A percentile compares a stretch with the other conserved stretches of the same genome.
Evolutionary conservation across 1,140 invertebrate species (phyloP).

Genomic region (Aricia agestis): DNA sequence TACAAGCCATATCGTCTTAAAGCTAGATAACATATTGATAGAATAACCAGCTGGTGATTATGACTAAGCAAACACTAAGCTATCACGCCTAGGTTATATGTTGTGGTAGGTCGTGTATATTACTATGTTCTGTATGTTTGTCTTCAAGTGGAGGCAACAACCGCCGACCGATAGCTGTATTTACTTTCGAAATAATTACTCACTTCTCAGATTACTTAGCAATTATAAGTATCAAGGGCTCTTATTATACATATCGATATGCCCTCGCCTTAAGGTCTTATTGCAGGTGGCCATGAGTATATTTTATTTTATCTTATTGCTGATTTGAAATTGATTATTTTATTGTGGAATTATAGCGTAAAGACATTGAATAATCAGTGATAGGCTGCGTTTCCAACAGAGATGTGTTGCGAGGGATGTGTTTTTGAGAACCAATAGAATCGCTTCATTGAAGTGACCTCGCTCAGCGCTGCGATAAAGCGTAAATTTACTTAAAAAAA

Average conservation of each 20-base stretch:
- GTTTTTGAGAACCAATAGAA: no score
- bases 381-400: no score
- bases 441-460: no score
- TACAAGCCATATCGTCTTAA: no score
- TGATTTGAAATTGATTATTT: no score
- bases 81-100: neutral
- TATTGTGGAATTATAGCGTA: no score
- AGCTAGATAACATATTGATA: no score
- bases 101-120: constrained; percentile 3
- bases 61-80: constrained; percentile 4
- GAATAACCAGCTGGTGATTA: neutral
- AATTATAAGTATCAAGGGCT: constrained; percentile 4
- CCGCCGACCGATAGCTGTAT: neutral
- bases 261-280: constrained; percentile 6
- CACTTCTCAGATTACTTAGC: constrained; percentile 5
- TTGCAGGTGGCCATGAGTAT: neutral
- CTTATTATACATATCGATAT: constrained; percentile 7
- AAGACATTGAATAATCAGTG: no score
- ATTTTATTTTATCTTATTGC: no score
- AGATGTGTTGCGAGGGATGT: no score
- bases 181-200: constrained; percentile 9
- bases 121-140: neutral
- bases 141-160: neutral
- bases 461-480: no score
- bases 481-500: no score